A percentile compares a stretch with the other conserved stretches of the same genome.
These are phyloP conservation scores for Glaucopsyche alexis DNA, from an alignment of 2,888 invertebrate species.

Conservation along the genomic window DNA sequence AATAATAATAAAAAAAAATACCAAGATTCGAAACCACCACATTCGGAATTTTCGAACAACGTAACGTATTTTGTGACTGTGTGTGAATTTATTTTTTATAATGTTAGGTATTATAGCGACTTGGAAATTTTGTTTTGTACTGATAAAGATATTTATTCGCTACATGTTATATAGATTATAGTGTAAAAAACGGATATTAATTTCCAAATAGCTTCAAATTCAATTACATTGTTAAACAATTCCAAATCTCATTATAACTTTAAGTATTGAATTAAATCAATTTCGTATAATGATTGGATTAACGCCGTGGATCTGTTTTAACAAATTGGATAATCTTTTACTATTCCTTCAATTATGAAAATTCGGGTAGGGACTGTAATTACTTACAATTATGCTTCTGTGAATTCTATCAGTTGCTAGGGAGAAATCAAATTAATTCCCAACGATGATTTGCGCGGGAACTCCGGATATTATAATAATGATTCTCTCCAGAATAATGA, in stretches of 20 bases:
- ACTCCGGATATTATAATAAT: constrained; percentile 19
- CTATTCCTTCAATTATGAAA: constrained; percentile 22
- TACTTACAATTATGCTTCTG: constrained; percentile 20
- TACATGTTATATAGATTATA: background rate
- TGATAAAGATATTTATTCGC: background rate
- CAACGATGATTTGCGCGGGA: constrained; percentile 19
- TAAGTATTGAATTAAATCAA: constrained; percentile 12
- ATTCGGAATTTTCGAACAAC: too few species aligned
- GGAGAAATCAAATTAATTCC: constrained; percentile 31
- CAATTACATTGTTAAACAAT: background rate
- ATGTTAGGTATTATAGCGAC: too few species aligned
- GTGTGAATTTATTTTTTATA: too few species aligned
- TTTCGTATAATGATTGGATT: constrained; percentile 20
- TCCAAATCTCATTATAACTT: constrained; percentile 8
- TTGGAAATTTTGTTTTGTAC: background rate
- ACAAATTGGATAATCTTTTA: constrained; percentile 27
- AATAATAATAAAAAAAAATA: too few species aligned
- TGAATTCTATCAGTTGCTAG: constrained; percentile 27
- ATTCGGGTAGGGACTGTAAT: constrained; percentile 16
- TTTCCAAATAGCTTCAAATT: background rate
- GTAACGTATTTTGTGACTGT: too few species aligned
- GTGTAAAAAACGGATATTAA: background rate
- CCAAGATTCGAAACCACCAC: too few species aligned
- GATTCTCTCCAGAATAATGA: background rate
- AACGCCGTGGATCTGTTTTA: constrained; percentile 24